Evolutionary conservation across 2,888 invertebrate genomes (phyloP).

Genomic region (Megalurothrips usitatus): DNA sequence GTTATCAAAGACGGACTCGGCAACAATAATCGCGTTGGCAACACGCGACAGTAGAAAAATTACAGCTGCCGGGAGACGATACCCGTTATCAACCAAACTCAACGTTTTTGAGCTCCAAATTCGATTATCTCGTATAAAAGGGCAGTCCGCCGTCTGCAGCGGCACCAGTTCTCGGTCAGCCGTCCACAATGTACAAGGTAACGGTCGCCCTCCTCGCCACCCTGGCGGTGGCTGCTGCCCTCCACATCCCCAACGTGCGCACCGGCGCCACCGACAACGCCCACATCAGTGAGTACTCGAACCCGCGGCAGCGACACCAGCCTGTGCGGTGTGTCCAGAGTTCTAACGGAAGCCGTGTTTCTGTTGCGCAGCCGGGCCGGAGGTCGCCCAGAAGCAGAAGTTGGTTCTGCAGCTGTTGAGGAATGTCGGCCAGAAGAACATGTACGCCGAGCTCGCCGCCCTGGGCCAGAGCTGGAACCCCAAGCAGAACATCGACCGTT

Average conservation of each 20-base stretch:
- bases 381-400: neutral
- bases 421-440: conserved; percentile 16
- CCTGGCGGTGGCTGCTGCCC: neutral
- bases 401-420: neutral
- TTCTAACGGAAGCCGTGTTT: neutral
- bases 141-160: neutral
- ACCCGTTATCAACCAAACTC: too few relatives aligned
- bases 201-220: neutral
- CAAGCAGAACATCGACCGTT: neutral
- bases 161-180: conserved; percentile 17
- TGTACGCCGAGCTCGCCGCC: conserved; percentile 3
- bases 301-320: neutral
- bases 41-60: too few relatives aligned
- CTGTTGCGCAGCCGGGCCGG: neutral
- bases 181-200: conserved; percentile 16
- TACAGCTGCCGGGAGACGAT: too few relatives aligned
- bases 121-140: neutral
- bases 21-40: too few relatives aligned
- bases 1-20: too few relatives aligned
- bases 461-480: conserved; percentile 14
- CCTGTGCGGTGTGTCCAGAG: neutral
- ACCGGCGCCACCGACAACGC: neutral
- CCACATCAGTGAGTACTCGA: conserved; percentile 5
- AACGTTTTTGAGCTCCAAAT: too few relatives aligned
- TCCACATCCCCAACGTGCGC: neutral